A percentile compares a stretch with the other conserved stretches of the same genome.
Conservation (phyloP, 2,888 invertebrate species). For the Apotomis betuletana region DNA sequence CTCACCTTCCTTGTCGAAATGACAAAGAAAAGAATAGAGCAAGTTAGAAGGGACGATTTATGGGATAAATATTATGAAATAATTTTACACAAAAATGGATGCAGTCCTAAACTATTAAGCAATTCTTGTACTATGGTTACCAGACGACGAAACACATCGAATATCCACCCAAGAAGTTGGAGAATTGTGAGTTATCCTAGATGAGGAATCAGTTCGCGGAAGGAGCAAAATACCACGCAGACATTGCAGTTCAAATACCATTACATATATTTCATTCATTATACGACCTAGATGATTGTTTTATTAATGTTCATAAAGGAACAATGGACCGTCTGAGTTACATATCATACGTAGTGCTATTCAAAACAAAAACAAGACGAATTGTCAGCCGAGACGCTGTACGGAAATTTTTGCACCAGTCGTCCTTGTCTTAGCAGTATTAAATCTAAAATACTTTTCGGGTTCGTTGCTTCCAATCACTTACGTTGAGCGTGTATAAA, state of each 20-base stretch:
- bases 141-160: too few species aligned
- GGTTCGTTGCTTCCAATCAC: constrained; percentile 17
- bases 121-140: too few species aligned
- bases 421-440: constrained; percentile 35
- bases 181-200: too few species aligned
- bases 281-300: background rate
- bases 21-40: too few species aligned
- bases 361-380: constrained; percentile 57
- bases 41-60: too few species aligned
- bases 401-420: constrained; percentile 26
- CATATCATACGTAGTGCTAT: constrained; percentile 50
- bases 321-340: constrained; percentile 56
- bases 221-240: background rate
- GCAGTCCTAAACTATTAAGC: too few species aligned
- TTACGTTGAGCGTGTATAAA: background rate
- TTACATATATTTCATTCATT: background rate
- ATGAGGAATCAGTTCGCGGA: background rate
- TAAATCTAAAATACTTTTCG: constrained; percentile 10
- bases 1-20: background rate
- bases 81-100: too few species aligned
- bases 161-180: too few species aligned
- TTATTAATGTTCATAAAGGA: constrained; percentile 38
- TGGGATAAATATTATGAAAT: too few species aligned
- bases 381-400: constrained; percentile 40
- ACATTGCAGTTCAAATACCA: background rate